Evolutionary conservation across 2,113 vertebrate genomes (phyloP), one percentile per base, ranked within the genome.

Genomic region (Triplophysa siluroides): DNA sequence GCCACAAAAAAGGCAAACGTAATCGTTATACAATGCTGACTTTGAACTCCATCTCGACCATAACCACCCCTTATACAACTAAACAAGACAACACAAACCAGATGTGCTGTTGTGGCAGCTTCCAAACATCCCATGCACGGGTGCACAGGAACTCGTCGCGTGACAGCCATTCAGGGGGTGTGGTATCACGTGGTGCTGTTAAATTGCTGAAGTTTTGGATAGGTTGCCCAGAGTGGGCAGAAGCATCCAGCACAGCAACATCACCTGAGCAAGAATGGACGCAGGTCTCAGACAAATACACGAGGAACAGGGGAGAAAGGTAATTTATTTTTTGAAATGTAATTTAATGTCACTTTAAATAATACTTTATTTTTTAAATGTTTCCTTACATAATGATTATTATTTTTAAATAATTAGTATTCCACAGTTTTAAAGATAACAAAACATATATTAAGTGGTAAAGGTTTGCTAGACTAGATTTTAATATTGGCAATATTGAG

Each of bases 221-320:
- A 23, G 24, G 79, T 52, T 21, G 80, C 82, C 21, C 78, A 50
- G 58, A 65, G 65, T 41, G 50, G 74, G 79, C 29, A 41, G 66
- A 2, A 45, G 23, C 63, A 38, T 66, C 69, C 47, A 21, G 18
- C 74, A 54, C 45, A 18, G 11, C 24, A 1, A 54, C 74, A 65
- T 23, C 45, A 76, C 74, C 74, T 76, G 21, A 56, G 54, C 29
- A 3, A 90, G 66, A 75, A 94, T 94, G 93, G 93, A 94, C 82
- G 86, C 89, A 8, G 87, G 80, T 0, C 85, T 88, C 73, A 89
- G 84, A 60, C 87, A 3, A 24, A 74, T 85, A 21, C 92, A 91
- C 66, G 89, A 90, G 76, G 71, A 78, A 38, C 19, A 79, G 23
- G 65, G 47, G 41, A 56, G n/a, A 58, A 69, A 81, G 84, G 84